Conservation (phyloP, 2,113 vertebrate genomes). For the Lampris megalopsis region DNA sequence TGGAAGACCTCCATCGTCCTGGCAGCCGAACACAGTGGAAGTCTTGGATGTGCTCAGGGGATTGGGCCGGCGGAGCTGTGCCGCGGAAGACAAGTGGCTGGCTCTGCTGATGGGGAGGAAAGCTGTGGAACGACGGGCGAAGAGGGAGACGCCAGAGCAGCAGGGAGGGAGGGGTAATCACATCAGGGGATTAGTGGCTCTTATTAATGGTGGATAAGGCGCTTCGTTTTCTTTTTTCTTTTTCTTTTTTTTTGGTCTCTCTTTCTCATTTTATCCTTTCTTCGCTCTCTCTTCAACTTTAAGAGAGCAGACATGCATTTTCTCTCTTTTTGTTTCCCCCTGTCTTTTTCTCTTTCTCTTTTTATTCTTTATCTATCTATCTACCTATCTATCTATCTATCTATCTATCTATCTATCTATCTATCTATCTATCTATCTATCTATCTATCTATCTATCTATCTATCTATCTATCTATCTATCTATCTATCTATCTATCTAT, state of each 20-base stretch:
- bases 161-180: conserved; percentile 70
- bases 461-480: conserved; percentile 16
- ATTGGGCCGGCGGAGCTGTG: conserved; percentile 75
- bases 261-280: no score
- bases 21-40: conserved; percentile 78
- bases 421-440: conserved; percentile 5
- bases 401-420: no score
- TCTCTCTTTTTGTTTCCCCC: no score
- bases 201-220: conserved; percentile 79
- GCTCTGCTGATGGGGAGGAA: conserved; percentile 65
- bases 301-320: no score
- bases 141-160: conserved; percentile 27
- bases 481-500: conserved; percentile 16
- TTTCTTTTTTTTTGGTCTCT: no score
- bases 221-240: conserved; percentile 12
- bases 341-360: no score
- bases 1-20: conserved; percentile 77
- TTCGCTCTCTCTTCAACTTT: no score
- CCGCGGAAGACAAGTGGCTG: conserved; percentile 75
- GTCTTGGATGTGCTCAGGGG: conserved; percentile 74
- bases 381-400: no score
- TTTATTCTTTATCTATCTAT: no score
- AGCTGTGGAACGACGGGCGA: conserved; percentile 58
- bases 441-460: conserved; percentile 30
- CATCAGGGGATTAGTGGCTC: conserved; percentile 81